Percentiles rank a stretch among this genome's conserved stretches.
Conservation (phyloP, 2,888 invertebrate species). For the Acleris sparsana region DNA sequence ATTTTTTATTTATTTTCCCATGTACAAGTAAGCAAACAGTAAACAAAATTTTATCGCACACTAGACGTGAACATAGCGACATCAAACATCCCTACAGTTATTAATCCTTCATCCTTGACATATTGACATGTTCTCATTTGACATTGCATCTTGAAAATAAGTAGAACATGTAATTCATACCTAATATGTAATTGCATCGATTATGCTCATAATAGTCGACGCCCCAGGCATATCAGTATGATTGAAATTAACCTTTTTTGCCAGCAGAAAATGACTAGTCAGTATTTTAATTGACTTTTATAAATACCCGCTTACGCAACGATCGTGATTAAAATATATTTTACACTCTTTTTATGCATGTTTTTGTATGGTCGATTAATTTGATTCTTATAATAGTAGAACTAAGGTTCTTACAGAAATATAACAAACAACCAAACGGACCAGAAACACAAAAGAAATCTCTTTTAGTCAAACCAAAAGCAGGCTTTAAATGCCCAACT, state of each 20-base stretch:
- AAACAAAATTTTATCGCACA: too few relatives aligned
- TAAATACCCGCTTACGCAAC: background rate
- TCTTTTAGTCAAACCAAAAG: too few relatives aligned
- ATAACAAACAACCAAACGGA: too few relatives aligned
- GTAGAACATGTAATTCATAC: slow-evolving; percentile 23
- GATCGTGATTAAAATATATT: background rate
- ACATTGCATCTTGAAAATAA: slow-evolving; percentile 35
- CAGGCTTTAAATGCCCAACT: too few relatives aligned
- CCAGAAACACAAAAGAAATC: too few relatives aligned
- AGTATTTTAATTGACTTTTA: background rate
- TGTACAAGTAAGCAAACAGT: too few relatives aligned
- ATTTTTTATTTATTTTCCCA: too few relatives aligned
- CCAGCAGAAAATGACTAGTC: slow-evolving; percentile 1
- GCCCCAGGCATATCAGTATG: slow-evolving; percentile 17
- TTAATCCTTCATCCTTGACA: slow-evolving; percentile 26
- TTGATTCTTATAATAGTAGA: too few relatives aligned
- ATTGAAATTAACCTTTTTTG: slow-evolving; percentile 19
- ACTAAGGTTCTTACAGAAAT: too few relatives aligned
- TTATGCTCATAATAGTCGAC: slow-evolving; percentile 3
- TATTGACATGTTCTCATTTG: slow-evolving; percentile 18
- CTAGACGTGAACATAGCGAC: background rate
- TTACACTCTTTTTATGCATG: too few relatives aligned
- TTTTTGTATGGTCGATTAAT: too few relatives aligned
- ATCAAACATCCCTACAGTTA: slow-evolving; percentile 23
- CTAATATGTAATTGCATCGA: slow-evolving; percentile 12